Evolutionary conservation across 2,888 invertebrate species (phyloP), one percentile per base, ranked within the genome.

Genomic region (Venustoraphidia nigricollis): DNA sequence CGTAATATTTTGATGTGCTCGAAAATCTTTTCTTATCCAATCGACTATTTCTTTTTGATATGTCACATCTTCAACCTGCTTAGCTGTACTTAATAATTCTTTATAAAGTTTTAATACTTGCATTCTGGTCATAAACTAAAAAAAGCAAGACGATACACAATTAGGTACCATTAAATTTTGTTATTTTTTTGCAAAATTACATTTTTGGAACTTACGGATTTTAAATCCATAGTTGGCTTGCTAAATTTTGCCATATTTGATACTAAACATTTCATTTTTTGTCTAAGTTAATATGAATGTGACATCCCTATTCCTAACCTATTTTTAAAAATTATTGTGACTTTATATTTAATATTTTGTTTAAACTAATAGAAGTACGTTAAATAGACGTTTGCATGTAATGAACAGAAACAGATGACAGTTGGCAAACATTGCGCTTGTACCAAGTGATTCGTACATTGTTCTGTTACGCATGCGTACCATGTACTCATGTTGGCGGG

Each of bases 11-110:
- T 75, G 77, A 62, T 89, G 83, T 3, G 69, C 73, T 55, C 73
- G 76, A 59, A 90, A 90, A 60, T 89, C 89, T 11, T 72, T 63
- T 48, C 81, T 70, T 0, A 81, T 80, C 88, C 89, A 90, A 43
- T 78, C 71, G 49, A 66, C 74, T 14, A 90, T 65, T 56, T 89
- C 86, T 2, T 65, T 57, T 50, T 75, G 73, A 46, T 81, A 79
- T 2, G 60, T 63, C 55, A 73, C 65, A 60, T 85, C 81, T 1
- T 81, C 76, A 9, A 89, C 77, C 57, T 75, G 66, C 48, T 71
- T 73, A 44, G 85, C 72, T 8, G 81, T 73, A 45, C 80, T 73
- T 55, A 87, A 75, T 51, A 89, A 81, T 52, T 80, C 76, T 53
- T 83, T 70, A 58, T 89, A 90, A 0, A 89, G 64, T 57, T 78